Evolutionary conservation across 2,888 invertebrate genomes (phyloP).

Genomic region (Parnassius smintheus): DNA sequence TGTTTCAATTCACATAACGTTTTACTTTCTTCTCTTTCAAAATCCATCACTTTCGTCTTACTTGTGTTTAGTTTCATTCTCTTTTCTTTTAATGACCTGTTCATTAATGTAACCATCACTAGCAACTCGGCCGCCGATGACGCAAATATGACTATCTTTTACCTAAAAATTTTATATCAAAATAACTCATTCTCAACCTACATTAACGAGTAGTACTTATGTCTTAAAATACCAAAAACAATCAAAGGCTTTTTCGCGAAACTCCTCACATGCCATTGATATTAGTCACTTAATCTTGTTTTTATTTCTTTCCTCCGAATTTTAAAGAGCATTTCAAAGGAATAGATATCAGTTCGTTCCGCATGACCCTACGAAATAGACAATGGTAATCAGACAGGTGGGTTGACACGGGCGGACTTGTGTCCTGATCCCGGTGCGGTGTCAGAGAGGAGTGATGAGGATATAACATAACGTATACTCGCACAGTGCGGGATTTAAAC

Average conservation of each 20-base stretch:
- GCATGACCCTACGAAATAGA: conserved; percentile 65
- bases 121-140: too few species aligned
- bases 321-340: conserved; percentile 69
- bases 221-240: neutral
- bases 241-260: conserved; percentile 19
- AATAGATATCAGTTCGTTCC: conserved; percentile 74
- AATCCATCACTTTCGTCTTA: too few species aligned
- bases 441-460: conserved; percentile 22
- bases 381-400: conserved; percentile 79
- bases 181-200: too few species aligned
- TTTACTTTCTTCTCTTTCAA: too few species aligned
- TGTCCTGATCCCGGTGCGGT: conserved; percentile 33
- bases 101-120: too few species aligned
- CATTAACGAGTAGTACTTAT: too few species aligned
- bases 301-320: conserved; percentile 63
- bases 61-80: too few species aligned
- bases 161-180: too few species aligned
- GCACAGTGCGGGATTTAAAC: conserved; percentile 14
- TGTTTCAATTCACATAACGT: too few species aligned
- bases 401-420: conserved; percentile 55
- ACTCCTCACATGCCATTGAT: conserved; percentile 31
- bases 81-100: too few species aligned
- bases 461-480: conserved; percentile 16
- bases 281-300: conserved; percentile 71
- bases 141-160: too few species aligned